A percentile compares a stretch with the other conserved stretches of the same genome.
phyloP scores from a whole-genome alignment of 2,888 invertebrate genomes.

The Drosophila ustulata region DNA sequence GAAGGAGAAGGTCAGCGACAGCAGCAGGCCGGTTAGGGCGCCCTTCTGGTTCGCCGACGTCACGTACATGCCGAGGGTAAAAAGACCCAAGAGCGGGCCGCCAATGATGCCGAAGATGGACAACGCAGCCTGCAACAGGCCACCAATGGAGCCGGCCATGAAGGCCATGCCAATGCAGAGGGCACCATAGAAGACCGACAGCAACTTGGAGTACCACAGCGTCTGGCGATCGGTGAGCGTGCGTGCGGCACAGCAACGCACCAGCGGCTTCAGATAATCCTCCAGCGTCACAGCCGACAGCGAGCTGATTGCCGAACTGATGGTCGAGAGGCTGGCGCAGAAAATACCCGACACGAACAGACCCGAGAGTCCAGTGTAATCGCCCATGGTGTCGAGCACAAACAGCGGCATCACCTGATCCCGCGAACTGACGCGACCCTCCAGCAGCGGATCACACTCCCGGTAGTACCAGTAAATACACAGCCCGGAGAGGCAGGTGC shows the following conservation, averaged over 20 bases:
- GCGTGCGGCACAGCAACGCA: slow-evolving; percentile 80
- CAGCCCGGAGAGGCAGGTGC: slow-evolving; percentile 91
- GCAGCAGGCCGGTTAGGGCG: slow-evolving; percentile 88
- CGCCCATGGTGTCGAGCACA: slow-evolving; percentile 90
- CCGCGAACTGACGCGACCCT: slow-evolving; percentile 87
- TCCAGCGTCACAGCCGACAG: slow-evolving; percentile 95
- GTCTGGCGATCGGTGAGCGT: slow-evolving; percentile 84
- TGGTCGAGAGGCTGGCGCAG: slow-evolving; percentile 95
- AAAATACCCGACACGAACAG: slow-evolving; percentile 96
- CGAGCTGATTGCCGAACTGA: slow-evolving; percentile 96
- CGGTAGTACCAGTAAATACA: slow-evolving; percentile 94
- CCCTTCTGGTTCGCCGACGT: slow-evolving; percentile 91
- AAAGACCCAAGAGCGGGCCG: slow-evolving; percentile 94
- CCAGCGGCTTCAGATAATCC: slow-evolving; percentile 90
- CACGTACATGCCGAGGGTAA: slow-evolving; percentile 94
- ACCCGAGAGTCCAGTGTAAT: slow-evolving; percentile 92
- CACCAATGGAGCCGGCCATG: slow-evolving; percentile 92
- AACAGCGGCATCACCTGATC: slow-evolving; percentile 94
- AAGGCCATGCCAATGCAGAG: slow-evolving; percentile 93
- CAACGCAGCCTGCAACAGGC: slow-evolving; percentile 93
- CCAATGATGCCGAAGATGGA: slow-evolving; percentile 95
- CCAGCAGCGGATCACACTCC: slow-evolving; percentile 91
- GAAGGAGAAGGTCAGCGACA: slow-evolving; percentile 89
- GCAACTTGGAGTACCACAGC: slow-evolving; percentile 88
- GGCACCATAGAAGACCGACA: slow-evolving; percentile 90